Base-by-base conservation (phyloP, 2,113 vertebrate genomes). In the Phrynocephalus versicolor region DNA sequence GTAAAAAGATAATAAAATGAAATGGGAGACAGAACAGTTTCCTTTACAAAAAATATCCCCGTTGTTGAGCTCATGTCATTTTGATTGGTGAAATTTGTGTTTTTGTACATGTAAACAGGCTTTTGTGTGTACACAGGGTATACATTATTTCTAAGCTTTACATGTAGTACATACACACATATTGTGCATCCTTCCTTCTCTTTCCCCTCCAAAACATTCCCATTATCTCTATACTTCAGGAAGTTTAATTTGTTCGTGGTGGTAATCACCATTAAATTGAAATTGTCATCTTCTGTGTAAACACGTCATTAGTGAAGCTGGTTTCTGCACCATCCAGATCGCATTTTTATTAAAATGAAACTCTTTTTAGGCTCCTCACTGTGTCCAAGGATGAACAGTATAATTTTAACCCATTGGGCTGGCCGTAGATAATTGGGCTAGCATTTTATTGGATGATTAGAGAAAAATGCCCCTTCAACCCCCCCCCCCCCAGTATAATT, bases 201-300 rank as follows among this genome's bases (percentile, higher is more conserved):
- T 70, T 39, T 1, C 12, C 84, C 1, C 27, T 82, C n/a, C 74
- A 33, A 73, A 45, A 51, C 45, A 83, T 94, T 80, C 93, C 96
- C 95, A 95, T 97, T 96, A 95, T 95, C 94, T 94, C 95, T 94
- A 89, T 92, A 94, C 95, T 96, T 93, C 9, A 15, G 94, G 94
- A 96, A 96, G 93, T 96, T 97, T 95, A 96, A 97, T 96, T 96
- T 95, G 94, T 95, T 94, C 95, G 96, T 80, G 83, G 95, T 94
- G 60, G 94, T 96, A 96, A 97, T 97, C 96, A 96, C 96, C 96
- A 96, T 97, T 96, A 96, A 96, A 96, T 95, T 96, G 95, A 96
- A 97, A 97, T 96, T 97, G 96, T 96, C 94, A 95, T 96, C 96
- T 95, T 96, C 94, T 96, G 92, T 96, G 96, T 96, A 97, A 97